These are phyloP conservation scores for Camponotus vicinus DNA, from an alignment of 1,140 invertebrate genomes.

Conservation along the genomic window DNA sequence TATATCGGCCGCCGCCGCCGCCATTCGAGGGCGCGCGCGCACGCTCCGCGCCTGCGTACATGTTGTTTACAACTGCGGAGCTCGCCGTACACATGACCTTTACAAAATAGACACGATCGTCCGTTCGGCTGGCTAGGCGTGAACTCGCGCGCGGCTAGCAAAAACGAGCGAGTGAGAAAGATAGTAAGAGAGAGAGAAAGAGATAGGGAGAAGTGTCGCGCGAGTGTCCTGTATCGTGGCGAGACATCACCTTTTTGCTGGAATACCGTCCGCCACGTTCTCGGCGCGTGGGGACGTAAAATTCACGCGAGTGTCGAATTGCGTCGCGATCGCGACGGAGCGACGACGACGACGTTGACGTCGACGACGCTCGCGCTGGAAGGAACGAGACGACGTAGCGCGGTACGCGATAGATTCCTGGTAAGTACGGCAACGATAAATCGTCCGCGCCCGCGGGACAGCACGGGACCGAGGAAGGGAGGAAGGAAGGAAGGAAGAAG, in stretches of 20 bases:
- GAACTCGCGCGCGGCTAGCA: constrained; percentile 41
- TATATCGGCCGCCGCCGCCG: constrained; percentile 76
- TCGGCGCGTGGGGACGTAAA: background rate
- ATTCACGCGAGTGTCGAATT: constrained; percentile 1
- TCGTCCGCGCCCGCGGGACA: no score
- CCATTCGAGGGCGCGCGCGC: constrained; percentile 80
- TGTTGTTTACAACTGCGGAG: constrained; percentile 86
- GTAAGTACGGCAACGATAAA: background rate
- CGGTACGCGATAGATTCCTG: background rate
- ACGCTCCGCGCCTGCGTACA: constrained; percentile 83
- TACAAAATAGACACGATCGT: constrained; percentile 85
- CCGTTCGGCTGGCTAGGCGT: constrained; percentile 75
- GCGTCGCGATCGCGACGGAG: background rate
- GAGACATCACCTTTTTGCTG: constrained; percentile 35
- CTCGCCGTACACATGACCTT: constrained; percentile 86
- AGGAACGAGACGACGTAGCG: no score
- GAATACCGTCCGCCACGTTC: constrained; percentile 36
- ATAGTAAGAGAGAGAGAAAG: background rate
- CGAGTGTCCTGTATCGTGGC: constrained; percentile 20
- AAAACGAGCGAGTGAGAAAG: background rate
- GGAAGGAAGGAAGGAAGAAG: no score
- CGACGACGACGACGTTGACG: background rate
- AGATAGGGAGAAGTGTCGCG: constrained; percentile 5
- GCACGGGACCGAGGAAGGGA: no score
- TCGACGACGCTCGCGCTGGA: background rate